These are phyloP conservation scores for Herpetotheres cachinnans DNA, from an alignment of 2,113 vertebrate species.

Conservation along the genomic window DNA sequence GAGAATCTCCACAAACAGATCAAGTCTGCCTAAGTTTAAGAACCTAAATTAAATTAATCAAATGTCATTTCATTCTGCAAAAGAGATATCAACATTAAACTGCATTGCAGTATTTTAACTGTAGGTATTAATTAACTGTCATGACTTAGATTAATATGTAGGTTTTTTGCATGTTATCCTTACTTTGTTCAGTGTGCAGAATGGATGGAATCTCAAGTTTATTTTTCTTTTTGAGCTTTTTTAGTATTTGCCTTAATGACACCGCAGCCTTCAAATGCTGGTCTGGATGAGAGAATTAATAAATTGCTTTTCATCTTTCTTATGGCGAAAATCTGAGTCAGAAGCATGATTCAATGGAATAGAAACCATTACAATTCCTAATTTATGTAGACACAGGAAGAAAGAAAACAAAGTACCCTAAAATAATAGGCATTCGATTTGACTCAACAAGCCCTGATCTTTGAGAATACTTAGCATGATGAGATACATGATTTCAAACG, in stretches of 20 bases:
- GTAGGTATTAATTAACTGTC: neutral
- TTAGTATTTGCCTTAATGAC: neutral
- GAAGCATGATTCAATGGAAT: neutral
- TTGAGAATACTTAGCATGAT: neutral
- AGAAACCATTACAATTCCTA: neutral
- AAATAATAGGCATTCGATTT: neutral
- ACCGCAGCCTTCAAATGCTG: neutral
- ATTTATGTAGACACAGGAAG: neutral
- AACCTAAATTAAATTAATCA: neutral
- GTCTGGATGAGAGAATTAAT: neutral
- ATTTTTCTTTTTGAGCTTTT: neutral
- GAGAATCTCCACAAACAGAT: neutral
- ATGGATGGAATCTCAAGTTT: neutral
- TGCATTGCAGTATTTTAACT: neutral
- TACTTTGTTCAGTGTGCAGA: neutral
- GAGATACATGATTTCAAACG: neutral
- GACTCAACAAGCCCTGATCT: neutral
- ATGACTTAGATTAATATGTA: neutral
- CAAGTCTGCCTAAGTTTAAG: neutral
- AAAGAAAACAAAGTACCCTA: neutral
- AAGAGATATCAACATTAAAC: neutral
- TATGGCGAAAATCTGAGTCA: neutral
- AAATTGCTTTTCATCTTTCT: neutral
- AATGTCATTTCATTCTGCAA: neutral
- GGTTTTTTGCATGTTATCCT: neutral